Base-by-base conservation (phyloP, 2,888 invertebrate species). In the Lasioglossum oenotherae region DNA sequence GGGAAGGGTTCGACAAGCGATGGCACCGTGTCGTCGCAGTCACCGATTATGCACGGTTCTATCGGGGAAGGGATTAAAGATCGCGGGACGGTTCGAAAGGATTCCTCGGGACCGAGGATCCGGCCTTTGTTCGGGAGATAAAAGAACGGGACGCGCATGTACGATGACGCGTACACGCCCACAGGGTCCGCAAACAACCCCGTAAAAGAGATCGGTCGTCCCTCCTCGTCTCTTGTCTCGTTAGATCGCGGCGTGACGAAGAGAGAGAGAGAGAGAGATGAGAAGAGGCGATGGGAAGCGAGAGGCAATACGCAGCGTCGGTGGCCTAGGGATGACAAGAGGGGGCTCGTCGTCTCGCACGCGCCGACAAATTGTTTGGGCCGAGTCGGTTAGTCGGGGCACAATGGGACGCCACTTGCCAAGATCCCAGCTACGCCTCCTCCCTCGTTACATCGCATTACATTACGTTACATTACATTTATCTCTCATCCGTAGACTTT, bases 381-480 rank as follows among this genome's bases (percentile, higher is more conserved):
- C 93, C 92, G 94, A 93, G 94, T 94, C 94, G 93, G 93, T 94
- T 95, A 94, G 94, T 93, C 92, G 93, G 88, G 90, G 93, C 93
- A 93, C 94, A 94, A 95, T 95, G 92, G 94, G 94, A 93, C 94
- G 93, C 92, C 93, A 94, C 93, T 94, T 93, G 94, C 92, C 92
- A 78, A 84, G 75, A 88, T 86, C 88, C 89, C 86, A 77, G 84
- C 82, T 85, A 85, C 90, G 82, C 89, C 93, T 91, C 95, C 95
- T 93, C 93, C 94, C 95, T 95, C 95, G 94, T 95, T 95, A 94
- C 94, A 92, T 69, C 38, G 38, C 94, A 92, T 94, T 93, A 92
- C 94, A 93, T 94, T 94, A 94, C 94, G 93, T 95, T 95, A 81
- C 94, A 93, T 94, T 94, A 95, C 94, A 95, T 95, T 95, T 95